These are phyloP conservation scores for Hormiphora californensis DNA, from an alignment of 37 sponge, comb jelly and placozoan genomes.

Conservation along the genomic window DNA sequence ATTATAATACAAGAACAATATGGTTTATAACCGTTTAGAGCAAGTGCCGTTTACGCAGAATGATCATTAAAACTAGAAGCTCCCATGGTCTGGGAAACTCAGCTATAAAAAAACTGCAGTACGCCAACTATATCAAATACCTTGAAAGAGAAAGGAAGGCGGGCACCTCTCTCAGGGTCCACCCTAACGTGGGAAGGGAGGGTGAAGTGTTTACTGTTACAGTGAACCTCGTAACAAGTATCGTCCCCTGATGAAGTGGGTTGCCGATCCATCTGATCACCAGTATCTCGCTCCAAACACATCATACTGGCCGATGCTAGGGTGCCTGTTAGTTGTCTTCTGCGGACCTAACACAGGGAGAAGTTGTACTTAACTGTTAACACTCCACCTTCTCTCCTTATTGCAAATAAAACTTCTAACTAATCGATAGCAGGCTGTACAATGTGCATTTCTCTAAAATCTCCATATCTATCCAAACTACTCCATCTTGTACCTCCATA, in stretches of 20 bases:
- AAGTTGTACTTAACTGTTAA: too few relatives aligned
- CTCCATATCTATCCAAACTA: too few relatives aligned
- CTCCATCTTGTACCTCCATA: conserved; percentile 27
- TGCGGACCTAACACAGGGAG: background rate
- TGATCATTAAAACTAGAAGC: background rate
- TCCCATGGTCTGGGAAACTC: background rate
- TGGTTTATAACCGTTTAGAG: background rate
- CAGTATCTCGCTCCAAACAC: background rate
- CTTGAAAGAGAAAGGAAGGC: conserved; percentile 39
- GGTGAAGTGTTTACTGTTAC: conserved; percentile 37
- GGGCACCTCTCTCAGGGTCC: background rate
- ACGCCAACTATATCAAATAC: background rate
- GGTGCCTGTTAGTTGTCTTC: conserved; percentile 32
- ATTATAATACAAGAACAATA: too few relatives aligned
- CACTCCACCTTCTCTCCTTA: too few relatives aligned
- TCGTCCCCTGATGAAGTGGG: background rate
- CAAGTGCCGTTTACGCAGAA: background rate
- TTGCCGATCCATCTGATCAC: too few relatives aligned
- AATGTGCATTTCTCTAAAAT: too few relatives aligned
- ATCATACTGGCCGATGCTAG: conserved; percentile 31
- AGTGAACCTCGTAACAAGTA: conserved; percentile 1
- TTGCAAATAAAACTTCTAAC: too few relatives aligned
- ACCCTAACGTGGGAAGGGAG: background rate
- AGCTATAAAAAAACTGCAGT: background rate
- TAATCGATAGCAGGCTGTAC: too few relatives aligned